These are phyloP conservation scores for Alviniconcha strummeri DNA, from an alignment of 2,888 invertebrate species.

Conservation along the genomic window DNA sequence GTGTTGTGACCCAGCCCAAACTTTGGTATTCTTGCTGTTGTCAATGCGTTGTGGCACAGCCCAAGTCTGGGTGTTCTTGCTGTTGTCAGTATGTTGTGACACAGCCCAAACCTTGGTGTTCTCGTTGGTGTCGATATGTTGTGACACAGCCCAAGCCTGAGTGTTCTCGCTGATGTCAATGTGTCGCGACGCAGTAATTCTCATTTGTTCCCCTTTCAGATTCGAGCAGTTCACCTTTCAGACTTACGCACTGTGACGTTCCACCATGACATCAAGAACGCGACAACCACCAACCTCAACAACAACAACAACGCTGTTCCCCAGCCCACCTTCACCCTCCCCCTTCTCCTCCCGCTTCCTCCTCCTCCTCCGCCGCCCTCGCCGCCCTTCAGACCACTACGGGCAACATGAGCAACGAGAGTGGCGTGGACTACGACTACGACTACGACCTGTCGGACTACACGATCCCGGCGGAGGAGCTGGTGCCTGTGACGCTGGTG, in stretches of 20 bases:
- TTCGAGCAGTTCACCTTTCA: background rate
- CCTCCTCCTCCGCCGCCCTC: background rate
- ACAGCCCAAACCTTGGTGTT: too few species aligned
- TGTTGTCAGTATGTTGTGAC: too few species aligned
- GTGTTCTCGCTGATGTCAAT: too few species aligned
- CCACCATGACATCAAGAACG: background rate
- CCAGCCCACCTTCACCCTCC: background rate
- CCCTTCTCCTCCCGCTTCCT: background rate
- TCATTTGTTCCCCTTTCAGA: background rate
- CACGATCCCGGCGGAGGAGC: constrained; percentile 74
- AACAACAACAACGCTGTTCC: background rate
- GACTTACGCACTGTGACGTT: background rate
- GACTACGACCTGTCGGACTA: constrained; percentile 74
- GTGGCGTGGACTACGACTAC: constrained; percentile 71
- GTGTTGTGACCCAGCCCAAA: too few species aligned
- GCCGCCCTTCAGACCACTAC: background rate
- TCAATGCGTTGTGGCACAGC: too few species aligned
- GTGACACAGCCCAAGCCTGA: background rate
- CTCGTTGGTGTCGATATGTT: too few species aligned
- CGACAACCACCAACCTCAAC: background rate
- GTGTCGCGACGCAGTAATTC: too few species aligned
- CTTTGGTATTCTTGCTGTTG: too few species aligned
- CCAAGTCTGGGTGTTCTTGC: too few species aligned
- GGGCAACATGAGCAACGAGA: background rate
- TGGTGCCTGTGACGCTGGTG: constrained; percentile 78